Percentiles rank a stretch among this genome's conserved stretches.
phyloP scores from a whole-genome alignment of 2,797 vertebrate genomes.

The Gallinago stenura region DNA sequence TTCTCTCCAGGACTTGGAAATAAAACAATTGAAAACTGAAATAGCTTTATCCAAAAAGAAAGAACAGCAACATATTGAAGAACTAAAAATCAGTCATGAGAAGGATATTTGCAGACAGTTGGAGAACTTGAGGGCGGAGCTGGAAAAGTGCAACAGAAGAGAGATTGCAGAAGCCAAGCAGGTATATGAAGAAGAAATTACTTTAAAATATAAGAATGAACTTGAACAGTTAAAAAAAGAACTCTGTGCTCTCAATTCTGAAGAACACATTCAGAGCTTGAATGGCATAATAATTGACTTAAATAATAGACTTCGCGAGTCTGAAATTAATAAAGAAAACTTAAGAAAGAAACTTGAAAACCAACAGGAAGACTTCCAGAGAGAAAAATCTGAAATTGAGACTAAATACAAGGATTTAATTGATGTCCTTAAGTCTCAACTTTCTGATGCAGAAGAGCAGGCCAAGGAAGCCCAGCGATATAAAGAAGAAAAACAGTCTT shows the following conservation, averaged over 20 bases:
- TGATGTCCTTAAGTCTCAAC: conserved; percentile 60
- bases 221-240: conserved; percentile 41
- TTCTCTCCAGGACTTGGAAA: conserved; percentile 40
- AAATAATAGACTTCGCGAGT: conserved; percentile 37
- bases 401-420: conserved; percentile 73
- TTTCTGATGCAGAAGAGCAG: conserved; percentile 69
- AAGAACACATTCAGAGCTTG: conserved; percentile 44
- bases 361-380: conserved; percentile 71
- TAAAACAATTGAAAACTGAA: conserved; percentile 39
- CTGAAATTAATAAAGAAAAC: conserved; percentile 37
- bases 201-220: conserved; percentile 52
- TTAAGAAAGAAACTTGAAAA: conserved; percentile 77
- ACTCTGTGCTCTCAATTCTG: conserved; percentile 19
- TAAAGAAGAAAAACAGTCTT: conserved; percentile 82
- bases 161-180: conserved; percentile 15
- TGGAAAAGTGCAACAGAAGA: conserved; percentile 75
- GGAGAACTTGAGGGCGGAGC: conserved; percentile 70
- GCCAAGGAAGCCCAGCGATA: conserved; percentile 77
- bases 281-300: conserved; percentile 54
- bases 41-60: not conserved
- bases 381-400: conserved; percentile 75
- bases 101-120: conserved; percentile 25
- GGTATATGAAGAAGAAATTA: conserved; percentile 6
- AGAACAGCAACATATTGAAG: not conserved
- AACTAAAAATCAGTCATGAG: conserved; percentile 4